A percentile compares a stretch with the other conserved stretches of the same genome.
Conservation (phyloP, 2,113 vertebrate species). For the Lutjanus erythropterus region DNA sequence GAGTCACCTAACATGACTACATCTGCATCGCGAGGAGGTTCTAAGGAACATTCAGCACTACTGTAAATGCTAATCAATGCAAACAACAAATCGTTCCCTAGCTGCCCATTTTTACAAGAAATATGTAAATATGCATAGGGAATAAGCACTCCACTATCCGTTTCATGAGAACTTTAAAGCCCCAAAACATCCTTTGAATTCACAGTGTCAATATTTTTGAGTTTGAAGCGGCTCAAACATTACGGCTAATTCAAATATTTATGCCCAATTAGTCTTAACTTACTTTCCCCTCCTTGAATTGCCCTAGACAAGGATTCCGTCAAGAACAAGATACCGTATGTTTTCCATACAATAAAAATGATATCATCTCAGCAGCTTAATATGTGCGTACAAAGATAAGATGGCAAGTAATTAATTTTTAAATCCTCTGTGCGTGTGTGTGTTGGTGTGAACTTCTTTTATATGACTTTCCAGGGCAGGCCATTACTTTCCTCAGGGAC, state of each 20-base stretch:
- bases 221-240: not conserved
- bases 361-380: constrained; percentile 53
- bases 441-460: constrained; percentile 33
- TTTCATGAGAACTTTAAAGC: too few relatives aligned
- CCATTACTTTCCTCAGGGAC: constrained; percentile 63
- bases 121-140: too few relatives aligned
- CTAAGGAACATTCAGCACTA: too few relatives aligned
- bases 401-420: constrained; percentile 66
- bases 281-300: constrained; percentile 44
- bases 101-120: too few relatives aligned
- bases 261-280: not conserved
- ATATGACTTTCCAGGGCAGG: constrained; percentile 50
- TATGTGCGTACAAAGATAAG: constrained; percentile 65
- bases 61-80: too few relatives aligned
- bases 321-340: constrained; percentile 10
- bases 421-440: constrained; percentile 35
- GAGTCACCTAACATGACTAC: too few relatives aligned
- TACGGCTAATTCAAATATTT: constrained; percentile 9
- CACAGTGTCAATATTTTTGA: constrained; percentile 4
- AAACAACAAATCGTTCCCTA: too few relatives aligned
- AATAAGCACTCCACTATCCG: too few relatives aligned
- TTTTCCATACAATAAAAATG: constrained; percentile 32
- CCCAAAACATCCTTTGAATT: not conserved
- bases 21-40: too few relatives aligned
- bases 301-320: constrained; percentile 27